A percentile compares a stretch with the other conserved stretches of the same genome.
Conservation (phyloP, 2,113 vertebrate genomes). For the Maccullochella peelii region DNA sequence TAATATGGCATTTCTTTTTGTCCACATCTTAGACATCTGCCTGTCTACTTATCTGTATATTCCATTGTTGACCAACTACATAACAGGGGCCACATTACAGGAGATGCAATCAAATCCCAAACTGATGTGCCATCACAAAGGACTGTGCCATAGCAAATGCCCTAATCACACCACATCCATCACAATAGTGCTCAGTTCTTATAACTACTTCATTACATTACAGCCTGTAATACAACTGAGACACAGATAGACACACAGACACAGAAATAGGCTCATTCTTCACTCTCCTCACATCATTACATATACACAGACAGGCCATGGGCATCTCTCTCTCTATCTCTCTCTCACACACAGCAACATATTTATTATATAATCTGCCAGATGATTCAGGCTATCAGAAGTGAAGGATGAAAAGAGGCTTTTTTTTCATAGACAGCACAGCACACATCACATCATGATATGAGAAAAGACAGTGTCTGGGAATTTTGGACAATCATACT, state of each 20-base stretch:
- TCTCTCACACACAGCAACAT: conserved; percentile 56
- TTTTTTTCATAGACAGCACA: conserved; percentile 38
- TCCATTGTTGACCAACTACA: conserved; percentile 16
- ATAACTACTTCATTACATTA: conserved; percentile 64
- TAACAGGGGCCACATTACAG: conserved; percentile 24
- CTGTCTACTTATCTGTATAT: not conserved
- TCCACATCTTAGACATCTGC: not conserved
- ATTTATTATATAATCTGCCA: conserved; percentile 67
- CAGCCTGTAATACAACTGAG: conserved; percentile 54
- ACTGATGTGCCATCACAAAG: conserved; percentile 3
- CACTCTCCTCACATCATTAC: conserved; percentile 46
- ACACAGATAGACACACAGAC: conserved; percentile 49
- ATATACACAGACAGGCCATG: conserved; percentile 45
- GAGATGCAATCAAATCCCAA: conserved; percentile 43
- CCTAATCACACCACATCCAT: conserved; percentile 53
- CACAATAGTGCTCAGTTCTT: conserved; percentile 44
- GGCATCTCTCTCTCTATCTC: conserved; percentile 33
- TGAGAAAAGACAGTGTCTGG: conserved; percentile 15
- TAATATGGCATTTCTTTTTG: not conserved
- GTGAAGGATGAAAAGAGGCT: conserved; percentile 35
- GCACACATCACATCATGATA: conserved; percentile 21
- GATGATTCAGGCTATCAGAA: conserved; percentile 62
- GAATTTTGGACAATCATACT: conserved; percentile 6
- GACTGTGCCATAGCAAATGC: conserved; percentile 36
- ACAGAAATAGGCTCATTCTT: conserved; percentile 35